Percentiles rank a stretch among this genome's conserved stretches.
phyloP scores from a whole-genome alignment of 2,888 invertebrate genomes.

The Oscheius myriophilus region DNA sequence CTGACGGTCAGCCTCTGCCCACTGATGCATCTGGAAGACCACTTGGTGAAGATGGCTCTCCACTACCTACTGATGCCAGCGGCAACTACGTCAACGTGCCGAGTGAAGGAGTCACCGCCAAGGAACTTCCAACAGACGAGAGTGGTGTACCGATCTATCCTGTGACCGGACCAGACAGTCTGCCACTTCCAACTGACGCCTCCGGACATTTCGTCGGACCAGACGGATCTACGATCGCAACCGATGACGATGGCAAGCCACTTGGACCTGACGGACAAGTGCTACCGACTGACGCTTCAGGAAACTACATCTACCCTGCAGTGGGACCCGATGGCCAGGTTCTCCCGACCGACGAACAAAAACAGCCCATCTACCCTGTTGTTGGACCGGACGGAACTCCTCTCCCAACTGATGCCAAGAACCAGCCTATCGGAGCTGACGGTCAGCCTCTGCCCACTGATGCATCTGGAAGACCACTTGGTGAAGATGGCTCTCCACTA shows the following conservation, averaged over 20 bases:
- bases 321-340: conserved; percentile 24
- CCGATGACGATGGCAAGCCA: conserved; percentile 26
- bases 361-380: conserved; percentile 30
- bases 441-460: conserved; percentile 46
- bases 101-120: conserved; percentile 19
- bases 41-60: conserved; percentile 46
- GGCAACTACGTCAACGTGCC: conserved; percentile 35
- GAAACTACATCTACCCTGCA: conserved; percentile 39
- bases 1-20: conserved; percentile 34
- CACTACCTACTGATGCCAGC: conserved; percentile 38
- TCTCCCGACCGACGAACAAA: conserved; percentile 3
- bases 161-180: conserved; percentile 34
- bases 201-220: conserved; percentile 14
- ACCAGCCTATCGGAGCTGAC: conserved; percentile 38
- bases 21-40: conserved; percentile 51
- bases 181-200: conserved; percentile 37
- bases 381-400: conserved; percentile 43
- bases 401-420: conserved; percentile 42
- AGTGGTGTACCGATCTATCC: conserved; percentile 42
- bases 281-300: conserved; percentile 46
- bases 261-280: conserved; percentile 31
- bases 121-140: conserved; percentile 3
- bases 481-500: conserved; percentile 46
- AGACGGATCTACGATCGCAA: conserved; percentile 25
- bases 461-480: conserved; percentile 42